Evolutionary conservation across 2,797 vertebrate species (phyloP).

Genomic region (Chaunax sp.): DNA sequence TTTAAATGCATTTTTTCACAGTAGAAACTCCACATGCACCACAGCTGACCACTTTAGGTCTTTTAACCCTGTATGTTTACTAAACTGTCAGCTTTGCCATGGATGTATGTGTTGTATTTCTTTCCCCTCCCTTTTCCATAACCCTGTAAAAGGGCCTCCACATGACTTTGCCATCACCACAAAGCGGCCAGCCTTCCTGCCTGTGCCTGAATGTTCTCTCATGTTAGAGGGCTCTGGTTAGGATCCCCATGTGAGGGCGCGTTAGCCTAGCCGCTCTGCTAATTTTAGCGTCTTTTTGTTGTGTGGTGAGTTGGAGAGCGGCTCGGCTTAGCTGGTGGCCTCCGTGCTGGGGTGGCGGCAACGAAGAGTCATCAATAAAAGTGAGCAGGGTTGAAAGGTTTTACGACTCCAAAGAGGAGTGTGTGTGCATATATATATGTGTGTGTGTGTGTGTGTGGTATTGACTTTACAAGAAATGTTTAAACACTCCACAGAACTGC

Average conservation of each 20-base stretch:
- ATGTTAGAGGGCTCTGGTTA: conserved; percentile 69
- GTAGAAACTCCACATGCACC: conserved; percentile 53
- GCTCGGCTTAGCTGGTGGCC: conserved; percentile 70
- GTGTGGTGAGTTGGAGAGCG: conserved; percentile 71
- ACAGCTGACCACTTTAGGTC: conserved; percentile 57
- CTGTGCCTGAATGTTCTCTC: conserved; percentile 51
- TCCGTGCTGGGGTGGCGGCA: conserved; percentile 70
- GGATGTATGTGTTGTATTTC: conserved; percentile 61
- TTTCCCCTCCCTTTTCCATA: conserved; percentile 42
- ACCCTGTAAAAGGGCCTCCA: conserved; percentile 73
- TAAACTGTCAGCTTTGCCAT: conserved; percentile 54
- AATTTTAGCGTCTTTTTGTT: conserved; percentile 78
- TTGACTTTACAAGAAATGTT: conserved; percentile 42
- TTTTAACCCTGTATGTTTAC: conserved; percentile 57
- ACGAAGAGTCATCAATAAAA: conserved; percentile 79
- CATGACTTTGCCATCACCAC: conserved; percentile 72
- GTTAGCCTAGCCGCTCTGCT: conserved; percentile 65
- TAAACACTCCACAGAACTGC: conserved; percentile 37
- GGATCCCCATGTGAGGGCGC: conserved; percentile 62
- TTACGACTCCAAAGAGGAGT: conserved; percentile 61
- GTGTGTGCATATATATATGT: conserved; percentile 24
- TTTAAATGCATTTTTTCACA: conserved; percentile 29
- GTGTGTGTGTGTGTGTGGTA: conserved; percentile 25
- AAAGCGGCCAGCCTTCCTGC: conserved; percentile 64
- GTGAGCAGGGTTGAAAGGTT: conserved; percentile 71